Evolutionary conservation across 2,888 invertebrate genomes (phyloP).

Genomic region (Pilophorus perplexus): DNA sequence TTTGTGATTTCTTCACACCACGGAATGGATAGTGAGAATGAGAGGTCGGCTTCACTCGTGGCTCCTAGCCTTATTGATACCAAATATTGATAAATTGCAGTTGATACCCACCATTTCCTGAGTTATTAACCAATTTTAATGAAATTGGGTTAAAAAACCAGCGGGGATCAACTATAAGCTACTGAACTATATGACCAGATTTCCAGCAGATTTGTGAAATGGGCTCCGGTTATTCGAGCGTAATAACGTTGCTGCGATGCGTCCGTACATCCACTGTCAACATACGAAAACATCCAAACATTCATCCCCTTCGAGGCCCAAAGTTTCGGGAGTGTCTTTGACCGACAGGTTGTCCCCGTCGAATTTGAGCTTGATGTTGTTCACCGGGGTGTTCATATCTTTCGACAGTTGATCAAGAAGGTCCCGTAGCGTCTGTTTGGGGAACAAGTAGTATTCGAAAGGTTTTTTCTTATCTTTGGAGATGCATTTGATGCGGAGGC

Average conservation of each 20-base stretch:
- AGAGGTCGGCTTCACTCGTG: too few species aligned
- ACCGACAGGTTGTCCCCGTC: constrained; percentile 35
- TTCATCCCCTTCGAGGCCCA: constrained; percentile 41
- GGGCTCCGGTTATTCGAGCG: background rate
- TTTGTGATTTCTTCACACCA: too few species aligned
- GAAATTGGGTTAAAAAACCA: background rate
- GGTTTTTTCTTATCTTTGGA: constrained; percentile 35
- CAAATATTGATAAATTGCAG: too few species aligned
- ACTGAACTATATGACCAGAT: background rate
- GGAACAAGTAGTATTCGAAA: constrained; percentile 32
- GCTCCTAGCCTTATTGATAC: too few species aligned
- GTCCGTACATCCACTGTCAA: background rate
- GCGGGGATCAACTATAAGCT: background rate
- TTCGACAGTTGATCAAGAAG: constrained; percentile 9
- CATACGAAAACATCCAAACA: constrained; percentile 38
- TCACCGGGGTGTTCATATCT: background rate
- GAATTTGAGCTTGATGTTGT: constrained; percentile 32
- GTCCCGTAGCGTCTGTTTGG: background rate
- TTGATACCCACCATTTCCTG: too few species aligned
- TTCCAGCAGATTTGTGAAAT: background rate
- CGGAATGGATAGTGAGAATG: too few species aligned
- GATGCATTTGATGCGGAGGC: constrained; percentile 25
- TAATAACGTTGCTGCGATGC: too few species aligned
- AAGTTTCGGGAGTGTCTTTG: constrained; percentile 32
- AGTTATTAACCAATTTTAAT: background rate